phyloP scores from a whole-genome alignment of 1,140 invertebrate genomes.

The Brachionus koreanus region DNA sequence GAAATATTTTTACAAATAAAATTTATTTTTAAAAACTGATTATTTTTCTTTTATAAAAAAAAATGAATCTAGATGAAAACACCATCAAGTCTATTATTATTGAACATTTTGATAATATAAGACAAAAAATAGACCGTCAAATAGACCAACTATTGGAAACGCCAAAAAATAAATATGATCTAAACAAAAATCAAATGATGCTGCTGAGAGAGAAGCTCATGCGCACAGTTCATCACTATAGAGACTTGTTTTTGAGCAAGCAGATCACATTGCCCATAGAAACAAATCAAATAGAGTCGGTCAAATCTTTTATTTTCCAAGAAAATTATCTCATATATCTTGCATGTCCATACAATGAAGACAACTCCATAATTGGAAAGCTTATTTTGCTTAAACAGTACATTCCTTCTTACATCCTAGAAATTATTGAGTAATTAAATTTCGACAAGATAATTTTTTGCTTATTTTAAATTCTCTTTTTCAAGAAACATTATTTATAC shows the following conservation, averaged over 20 bases:
- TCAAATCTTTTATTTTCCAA: neutral
- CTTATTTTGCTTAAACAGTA: neutral
- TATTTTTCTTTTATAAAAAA: neutral
- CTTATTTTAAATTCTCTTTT: neutral
- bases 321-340: neutral
- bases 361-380: constrained; percentile 1
- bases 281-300: neutral
- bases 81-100: neutral
- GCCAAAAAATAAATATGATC: neutral
- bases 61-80: neutral
- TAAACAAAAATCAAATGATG: constrained; percentile 2
- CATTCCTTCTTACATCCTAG: neutral
- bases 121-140: neutral
- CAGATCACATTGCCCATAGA: neutral
- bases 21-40: too few species aligned
- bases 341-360: neutral
- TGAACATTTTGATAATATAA: neutral
- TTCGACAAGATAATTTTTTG: neutral
- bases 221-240: neutral
- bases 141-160: neutral
- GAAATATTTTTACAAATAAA: too few species aligned
- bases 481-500: neutral
- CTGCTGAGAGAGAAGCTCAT: neutral
- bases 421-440: neutral
- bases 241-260: neutral